Evolutionary conservation across 1,140 invertebrate genomes (phyloP), one percentile per base, ranked within the genome.

Genomic region (Drosophila funebris): DNA sequence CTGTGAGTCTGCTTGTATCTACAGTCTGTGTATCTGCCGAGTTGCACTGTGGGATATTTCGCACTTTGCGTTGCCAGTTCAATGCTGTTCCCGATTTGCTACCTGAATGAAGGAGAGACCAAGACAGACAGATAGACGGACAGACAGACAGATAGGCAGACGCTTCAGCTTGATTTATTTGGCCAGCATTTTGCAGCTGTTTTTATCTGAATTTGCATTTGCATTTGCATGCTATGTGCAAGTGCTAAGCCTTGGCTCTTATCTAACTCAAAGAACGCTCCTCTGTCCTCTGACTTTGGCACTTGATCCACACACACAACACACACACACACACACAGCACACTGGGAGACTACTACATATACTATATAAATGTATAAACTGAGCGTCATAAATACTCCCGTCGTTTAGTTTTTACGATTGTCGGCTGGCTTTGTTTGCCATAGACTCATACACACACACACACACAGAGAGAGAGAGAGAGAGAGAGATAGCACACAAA

Each of bases 401-500:
- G 83, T 78, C 82, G 82, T 85, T 85, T 85, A 85, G 78, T 85
- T 85, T 85, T 85, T 85, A 85, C 82, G 82, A 87, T 85, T 82
- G 82, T 85, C 82, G 82, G 82, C 82, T 78, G 75, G 67, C 82
- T 85, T 85, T 85, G 82, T 85, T 85, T 75, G 78, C 64, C 66
- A 70, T 56, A 56, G 68, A 63, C 43, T 43, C 41, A 48, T 20
- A 56, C 39, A 58, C 33, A 62, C 16, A 56, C 9, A 37, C 37
- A 61, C 9, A 53, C 18, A 43, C 22, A 52, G n/a, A 46, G 5
- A 44, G 18, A 37, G 1, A 60, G 14, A 50, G 33, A 64, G 18
- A 67, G 31, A 60, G 36, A n/a, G 36, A 37, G 4, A 37, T 13
- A 37, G 1, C 24, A 33, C 20, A 48, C 29, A 50, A 31, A 48